A percentile compares a stretch with the other conserved stretches of the same genome.
Conservation (phyloP, 2,113 vertebrate species). For the Chauna torquata region DNA sequence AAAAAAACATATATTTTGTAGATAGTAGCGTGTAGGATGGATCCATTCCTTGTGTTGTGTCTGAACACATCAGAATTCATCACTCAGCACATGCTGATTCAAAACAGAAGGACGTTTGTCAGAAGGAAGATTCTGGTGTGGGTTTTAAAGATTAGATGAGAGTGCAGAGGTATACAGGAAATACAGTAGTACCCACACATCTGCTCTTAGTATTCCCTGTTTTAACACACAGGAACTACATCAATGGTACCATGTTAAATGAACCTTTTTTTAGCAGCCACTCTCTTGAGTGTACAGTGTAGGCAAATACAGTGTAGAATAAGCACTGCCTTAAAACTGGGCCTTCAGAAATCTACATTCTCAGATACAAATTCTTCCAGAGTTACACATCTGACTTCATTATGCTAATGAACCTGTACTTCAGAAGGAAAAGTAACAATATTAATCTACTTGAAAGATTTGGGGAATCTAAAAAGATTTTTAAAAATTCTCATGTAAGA, state of each 20-base stretch:
- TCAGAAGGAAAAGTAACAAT: not conserved
- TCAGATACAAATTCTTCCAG: not conserved
- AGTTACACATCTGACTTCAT: not conserved
- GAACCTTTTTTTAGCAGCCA: not conserved
- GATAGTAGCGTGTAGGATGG: not conserved
- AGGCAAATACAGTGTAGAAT: rapidly evolving
- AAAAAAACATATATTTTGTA: not conserved
- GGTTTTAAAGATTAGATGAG: not conserved
- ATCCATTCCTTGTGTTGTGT: not conserved
- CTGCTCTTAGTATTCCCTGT: not conserved
- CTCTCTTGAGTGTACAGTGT: not conserved
- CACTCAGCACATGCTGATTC: not conserved
- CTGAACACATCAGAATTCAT: not conserved
- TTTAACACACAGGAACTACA: not conserved
- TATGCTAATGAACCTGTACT: not conserved
- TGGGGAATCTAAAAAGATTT: not conserved
- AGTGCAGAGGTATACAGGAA: not conserved
- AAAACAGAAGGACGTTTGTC: not conserved
- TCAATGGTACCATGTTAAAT: not conserved
- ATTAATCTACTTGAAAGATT: not conserved
- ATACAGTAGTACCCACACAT: not conserved
- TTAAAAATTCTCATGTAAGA: not conserved
- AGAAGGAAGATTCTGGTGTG: not conserved
- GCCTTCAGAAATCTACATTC: not conserved
- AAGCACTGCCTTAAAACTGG: not conserved